Base-by-base conservation (phyloP, 2,113 vertebrate species). In the Halcyon malimbica region DNA sequence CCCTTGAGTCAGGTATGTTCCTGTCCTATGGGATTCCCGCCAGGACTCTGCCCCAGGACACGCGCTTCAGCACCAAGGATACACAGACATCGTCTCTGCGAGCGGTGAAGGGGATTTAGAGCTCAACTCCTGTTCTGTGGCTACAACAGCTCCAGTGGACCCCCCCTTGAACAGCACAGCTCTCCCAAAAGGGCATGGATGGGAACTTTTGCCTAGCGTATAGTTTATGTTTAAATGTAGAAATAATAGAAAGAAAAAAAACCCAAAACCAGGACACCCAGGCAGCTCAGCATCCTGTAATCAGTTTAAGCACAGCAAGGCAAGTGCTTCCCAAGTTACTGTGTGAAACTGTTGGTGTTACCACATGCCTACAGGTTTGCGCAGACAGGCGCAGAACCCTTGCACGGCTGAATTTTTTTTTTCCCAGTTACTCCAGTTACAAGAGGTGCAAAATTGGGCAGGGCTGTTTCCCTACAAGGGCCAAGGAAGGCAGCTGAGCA, bases 201-300 rank as follows among this genome's bases (percentile, higher is more conserved):
- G 56, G 81, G 86, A 96, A 90, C 83, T 93, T 77, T 68, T 84
- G 96, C 94, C 90, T 70, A 79, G 87, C 94, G 74, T 63, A 44
- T 73, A 92, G 83, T 56, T 64, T 57, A 89, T 87, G 80, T 95
- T 96, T 87, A 91, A 95, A 93, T 62, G 86, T 37, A 31, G 46
- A 44, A 86, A 71, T 78, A 87, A 95, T 68, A 67, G 92, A 42
- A 71, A 79, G 84, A 82, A 80, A 56, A 57, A 5, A 16, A 16
- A 5, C 8, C 7, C 46, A 19, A 14, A 53, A 28, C 16, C 50
- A 12, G 35, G 35, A 33, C 31, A 28, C 25, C 35, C 23, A 89
- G 95, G 82, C 74, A 82, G 89, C 94, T 96, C 82, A 82, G 83
- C 37, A 4, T 54, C 44, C 87, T 90, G 93, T 75, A 81, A 78